A percentile compares a stretch with the other conserved stretches of the same genome.
phyloP scores from a whole-genome alignment of 1,140 invertebrate genomes.

The Apis laboriosa region DNA sequence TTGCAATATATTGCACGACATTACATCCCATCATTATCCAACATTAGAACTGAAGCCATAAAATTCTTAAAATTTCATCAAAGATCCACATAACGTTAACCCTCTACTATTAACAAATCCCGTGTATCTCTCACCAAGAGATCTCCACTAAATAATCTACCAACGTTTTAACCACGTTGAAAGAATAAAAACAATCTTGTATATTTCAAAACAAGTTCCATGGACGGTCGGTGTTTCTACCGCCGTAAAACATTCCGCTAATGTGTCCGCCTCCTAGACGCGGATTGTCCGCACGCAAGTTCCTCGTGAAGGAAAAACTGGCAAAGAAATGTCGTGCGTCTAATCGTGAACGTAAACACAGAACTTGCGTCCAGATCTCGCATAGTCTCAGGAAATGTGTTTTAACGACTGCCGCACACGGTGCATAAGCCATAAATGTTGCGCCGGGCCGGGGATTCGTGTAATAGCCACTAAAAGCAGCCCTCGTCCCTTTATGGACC shows the following conservation, averaged over 20 bases:
- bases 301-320: neutral
- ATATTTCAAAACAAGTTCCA: neutral
- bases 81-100: neutral
- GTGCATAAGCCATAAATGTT: constrained; percentile 66
- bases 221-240: neutral
- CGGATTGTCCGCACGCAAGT: neutral
- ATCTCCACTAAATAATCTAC: constrained; percentile 13
- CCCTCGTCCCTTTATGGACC: constrained; percentile 66
- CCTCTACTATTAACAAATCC: neutral
- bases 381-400: constrained; percentile 49
- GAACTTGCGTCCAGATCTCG: constrained; percentile 15
- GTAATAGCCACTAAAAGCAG: constrained; percentile 69
- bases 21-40: too few species aligned
- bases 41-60: neutral
- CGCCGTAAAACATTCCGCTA: neutral
- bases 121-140: neutral
- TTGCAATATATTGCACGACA: too few species aligned
- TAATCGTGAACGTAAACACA: constrained; percentile 50
- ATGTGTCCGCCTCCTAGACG: constrained; percentile 6
- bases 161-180: neutral
- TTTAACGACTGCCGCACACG: constrained; percentile 66
- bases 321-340: neutral
- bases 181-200: neutral
- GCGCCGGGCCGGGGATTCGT: constrained; percentile 55
- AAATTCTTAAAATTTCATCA: neutral